phyloP scores from a whole-genome alignment of 2,888 invertebrate species.

The Chrysina gloriosa region DNA sequence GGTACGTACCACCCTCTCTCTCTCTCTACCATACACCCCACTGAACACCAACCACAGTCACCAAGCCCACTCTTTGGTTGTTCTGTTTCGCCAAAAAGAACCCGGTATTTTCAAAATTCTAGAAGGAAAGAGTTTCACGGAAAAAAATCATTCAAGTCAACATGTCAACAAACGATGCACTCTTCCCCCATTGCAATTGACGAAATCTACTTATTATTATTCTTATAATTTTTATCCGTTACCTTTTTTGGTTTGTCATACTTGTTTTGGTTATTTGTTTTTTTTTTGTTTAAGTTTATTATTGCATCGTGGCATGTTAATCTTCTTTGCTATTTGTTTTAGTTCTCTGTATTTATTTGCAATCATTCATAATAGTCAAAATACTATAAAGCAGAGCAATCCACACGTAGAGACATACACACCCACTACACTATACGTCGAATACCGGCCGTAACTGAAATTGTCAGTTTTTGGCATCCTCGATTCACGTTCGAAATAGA shows the following conservation, averaged over 20 bases:
- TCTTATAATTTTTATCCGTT: slow-evolving; percentile 9
- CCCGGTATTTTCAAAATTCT: slow-evolving; percentile 24
- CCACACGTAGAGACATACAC: slow-evolving; percentile 42
- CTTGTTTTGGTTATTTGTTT: slow-evolving; percentile 47
- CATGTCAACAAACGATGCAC: slow-evolving; percentile 47
- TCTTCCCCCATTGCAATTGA: slow-evolving; percentile 63
- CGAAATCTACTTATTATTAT: slow-evolving; percentile 53
- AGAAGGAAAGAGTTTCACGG: slow-evolving; percentile 29
- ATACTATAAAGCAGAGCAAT: slow-evolving; percentile 62
- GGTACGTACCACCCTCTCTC: slow-evolving; percentile 65
- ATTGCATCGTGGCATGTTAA: slow-evolving; percentile 64
- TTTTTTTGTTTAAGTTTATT: slow-evolving; percentile 54
- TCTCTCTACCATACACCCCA: slow-evolving; percentile 63
- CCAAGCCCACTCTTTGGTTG: slow-evolving; percentile 63
- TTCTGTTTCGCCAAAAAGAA: slow-evolving; percentile 59
- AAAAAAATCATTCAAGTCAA: slow-evolving; percentile 43
- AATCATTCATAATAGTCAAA: slow-evolving; percentile 34
- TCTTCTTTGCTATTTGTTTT: slow-evolving; percentile 53
- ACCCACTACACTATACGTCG: neutral
- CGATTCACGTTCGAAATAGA: neutral
- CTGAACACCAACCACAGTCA: slow-evolving; percentile 63
- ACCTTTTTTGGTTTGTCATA: slow-evolving; percentile 44
- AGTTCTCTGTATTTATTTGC: slow-evolving; percentile 49
- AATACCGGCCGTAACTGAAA: neutral
- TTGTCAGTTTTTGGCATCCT: neutral